Percentiles rank a stretch among this genome's conserved stretches.
phyloP scores from a whole-genome alignment of 2,888 invertebrate species.

The Phorcus lineatus region DNA sequence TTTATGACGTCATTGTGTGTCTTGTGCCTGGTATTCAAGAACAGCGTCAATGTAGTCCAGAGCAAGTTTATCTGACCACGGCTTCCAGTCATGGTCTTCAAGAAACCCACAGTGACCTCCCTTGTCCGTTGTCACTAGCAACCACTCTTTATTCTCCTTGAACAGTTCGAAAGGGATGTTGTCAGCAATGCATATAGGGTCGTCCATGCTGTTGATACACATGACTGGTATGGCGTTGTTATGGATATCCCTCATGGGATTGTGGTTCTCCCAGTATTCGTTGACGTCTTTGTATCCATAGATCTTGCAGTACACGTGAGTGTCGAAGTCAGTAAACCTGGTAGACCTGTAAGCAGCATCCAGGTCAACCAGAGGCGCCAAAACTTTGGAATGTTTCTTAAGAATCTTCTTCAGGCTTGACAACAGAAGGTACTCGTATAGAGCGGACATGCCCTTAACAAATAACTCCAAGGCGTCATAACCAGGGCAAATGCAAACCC shows the following conservation, averaged over 20 bases:
- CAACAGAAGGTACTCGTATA: conserved; percentile 37
- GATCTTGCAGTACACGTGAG: conserved; percentile 41
- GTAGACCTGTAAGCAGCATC: conserved; percentile 29
- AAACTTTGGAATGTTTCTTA: conserved; percentile 33
- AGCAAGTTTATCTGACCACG: conserved; percentile 61
- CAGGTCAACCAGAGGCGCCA: conserved; percentile 38
- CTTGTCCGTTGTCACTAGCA: conserved; percentile 60
- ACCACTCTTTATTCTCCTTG: conserved; percentile 64
- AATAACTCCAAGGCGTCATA: conserved; percentile 41
- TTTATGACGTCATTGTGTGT: too few relatives aligned
- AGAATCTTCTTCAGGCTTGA: conserved; percentile 37
- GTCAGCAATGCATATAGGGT: conserved; percentile 55
- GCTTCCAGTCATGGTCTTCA: conserved; percentile 46
- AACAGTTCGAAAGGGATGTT: conserved; percentile 66
- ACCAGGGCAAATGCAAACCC: conserved; percentile 51
- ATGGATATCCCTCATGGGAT: conserved; percentile 52
- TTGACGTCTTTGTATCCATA: conserved; percentile 32
- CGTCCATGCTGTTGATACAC: conserved; percentile 50
- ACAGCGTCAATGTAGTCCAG: conserved; percentile 61
- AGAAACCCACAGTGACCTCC: conserved; percentile 72
- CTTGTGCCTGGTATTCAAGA: conserved; percentile 9
- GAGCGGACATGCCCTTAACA: not conserved
- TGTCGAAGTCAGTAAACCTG: conserved; percentile 38
- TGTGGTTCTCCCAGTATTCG: conserved; percentile 53
- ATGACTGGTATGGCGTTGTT: conserved; percentile 51